Percentiles rank a stretch among this genome's conserved stretches.
Evolutionary conservation across 1,140 invertebrate genomes (phyloP).

Genomic region (Polyergus mexicanus): DNA sequence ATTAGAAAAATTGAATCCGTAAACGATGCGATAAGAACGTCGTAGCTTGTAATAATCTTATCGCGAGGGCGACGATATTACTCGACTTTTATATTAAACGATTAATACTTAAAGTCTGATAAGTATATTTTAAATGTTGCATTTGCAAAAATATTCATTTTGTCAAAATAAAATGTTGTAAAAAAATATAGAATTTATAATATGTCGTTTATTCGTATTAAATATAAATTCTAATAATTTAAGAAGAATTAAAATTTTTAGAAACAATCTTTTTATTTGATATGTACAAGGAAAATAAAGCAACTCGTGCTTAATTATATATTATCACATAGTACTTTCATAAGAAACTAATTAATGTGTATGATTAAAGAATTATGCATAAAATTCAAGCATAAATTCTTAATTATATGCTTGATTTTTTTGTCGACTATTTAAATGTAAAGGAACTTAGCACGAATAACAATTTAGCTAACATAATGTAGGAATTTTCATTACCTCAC

Average conservation of each 20-base stretch:
- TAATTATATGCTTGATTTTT: not conserved
- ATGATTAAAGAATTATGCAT: not conserved
- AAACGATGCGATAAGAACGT: conserved; percentile 3
- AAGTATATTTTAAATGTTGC: conserved; percentile 3
- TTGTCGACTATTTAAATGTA: not conserved
- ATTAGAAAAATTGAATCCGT: not conserved
- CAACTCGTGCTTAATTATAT: not conserved
- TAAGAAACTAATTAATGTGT: not conserved
- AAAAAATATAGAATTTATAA: not conserved
- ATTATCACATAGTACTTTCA: too few species aligned
- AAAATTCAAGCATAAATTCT: not conserved
- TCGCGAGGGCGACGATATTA: not conserved
- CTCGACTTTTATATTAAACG: not conserved
- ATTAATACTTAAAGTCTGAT: not conserved
- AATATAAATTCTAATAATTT: not conserved
- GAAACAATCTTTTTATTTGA: not conserved
- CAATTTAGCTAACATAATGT: conserved; percentile 1
- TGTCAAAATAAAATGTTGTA: not conserved
- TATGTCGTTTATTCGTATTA: not conserved
- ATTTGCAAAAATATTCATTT: conserved; percentile 26
- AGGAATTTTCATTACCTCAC: not conserved
- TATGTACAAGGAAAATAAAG: not conserved
- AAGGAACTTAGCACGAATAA: not conserved
- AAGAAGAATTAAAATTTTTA: conserved; percentile 1
- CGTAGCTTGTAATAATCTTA: conserved; percentile 42